These are phyloP conservation scores for Caenorhabditis sinica DNA, from an alignment of 2,888 invertebrate genomes.

Conservation along the genomic window DNA sequence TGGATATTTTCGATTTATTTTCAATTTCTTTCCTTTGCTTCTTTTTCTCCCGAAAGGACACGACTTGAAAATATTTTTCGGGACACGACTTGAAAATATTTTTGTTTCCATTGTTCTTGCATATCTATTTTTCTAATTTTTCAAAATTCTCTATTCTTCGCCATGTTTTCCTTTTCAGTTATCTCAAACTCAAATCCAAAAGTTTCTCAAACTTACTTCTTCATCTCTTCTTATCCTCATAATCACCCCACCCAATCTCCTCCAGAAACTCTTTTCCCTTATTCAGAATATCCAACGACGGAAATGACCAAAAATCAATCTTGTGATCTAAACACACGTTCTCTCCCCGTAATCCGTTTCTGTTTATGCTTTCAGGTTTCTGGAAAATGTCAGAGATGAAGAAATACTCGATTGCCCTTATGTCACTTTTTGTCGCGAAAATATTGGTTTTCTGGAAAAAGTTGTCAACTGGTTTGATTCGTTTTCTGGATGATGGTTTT, in stretches of 20 bases:
- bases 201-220: background rate
- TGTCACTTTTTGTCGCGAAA: too few relatives aligned
- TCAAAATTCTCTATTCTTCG: too few relatives aligned
- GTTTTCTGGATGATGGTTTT: background rate
- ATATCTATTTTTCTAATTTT: slow-evolving; percentile 9
- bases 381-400: slow-evolving; percentile 23
- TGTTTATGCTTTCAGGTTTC: slow-evolving; percentile 23
- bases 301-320: slow-evolving; percentile 23
- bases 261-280: background rate
- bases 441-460: too few relatives aligned
- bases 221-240: slow-evolving; percentile 7
- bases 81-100: slow-evolving; percentile 14
- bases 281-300: background rate
- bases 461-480: background rate
- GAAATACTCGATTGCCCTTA: background rate
- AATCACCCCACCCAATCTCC: background rate
- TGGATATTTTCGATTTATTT: slow-evolving; percentile 28
- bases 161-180: slow-evolving; percentile 10
- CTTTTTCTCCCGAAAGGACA: slow-evolving; percentile 6
- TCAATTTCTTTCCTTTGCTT: background rate
- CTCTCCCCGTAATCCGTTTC: slow-evolving; percentile 34
- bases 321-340: slow-evolving; percentile 20
- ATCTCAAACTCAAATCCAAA: slow-evolving; percentile 21
- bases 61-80: slow-evolving; percentile 22
- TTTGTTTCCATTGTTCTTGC: slow-evolving; percentile 8